A percentile compares a stretch with the other conserved stretches of the same genome.
phyloP scores from a whole-genome alignment of 30 jellyfish, hydroid and myxozoan genomes.

The Aurelia sp. region DNA sequence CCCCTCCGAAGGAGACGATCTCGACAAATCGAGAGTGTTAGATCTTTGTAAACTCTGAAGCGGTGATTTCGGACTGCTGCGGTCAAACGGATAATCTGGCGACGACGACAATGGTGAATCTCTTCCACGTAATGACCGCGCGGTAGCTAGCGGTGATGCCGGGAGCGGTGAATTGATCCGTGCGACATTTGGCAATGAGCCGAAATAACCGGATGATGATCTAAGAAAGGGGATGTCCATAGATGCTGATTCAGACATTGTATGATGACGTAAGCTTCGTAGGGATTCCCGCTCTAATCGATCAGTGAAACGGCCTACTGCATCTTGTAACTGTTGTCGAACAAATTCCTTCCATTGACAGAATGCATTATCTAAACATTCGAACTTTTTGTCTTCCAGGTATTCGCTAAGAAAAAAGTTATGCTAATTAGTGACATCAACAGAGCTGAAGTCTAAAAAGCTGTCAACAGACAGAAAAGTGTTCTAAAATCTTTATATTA shows the following conservation, averaged over 20 bases:
- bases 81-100: conserved; percentile 55
- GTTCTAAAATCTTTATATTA: too few species aligned
- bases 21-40: background rate
- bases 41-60: conserved; percentile 23
- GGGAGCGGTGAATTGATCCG: conserved; percentile 56
- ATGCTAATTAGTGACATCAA: background rate
- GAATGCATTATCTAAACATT: conserved; percentile 54
- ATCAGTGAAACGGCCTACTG: conserved; percentile 67
- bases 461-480: too few species aligned
- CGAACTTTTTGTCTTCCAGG: conserved; percentile 38
- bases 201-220: conserved; percentile 69
- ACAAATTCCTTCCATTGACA: conserved; percentile 55
- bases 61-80: conserved; percentile 18
- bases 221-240: conserved; percentile 39
- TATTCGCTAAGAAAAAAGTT: conserved; percentile 30
- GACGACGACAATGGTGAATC: conserved; percentile 53
- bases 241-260: conserved; percentile 60
- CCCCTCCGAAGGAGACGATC: conserved; percentile 14
- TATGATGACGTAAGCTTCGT: conserved; percentile 57
- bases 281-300: conserved; percentile 64
- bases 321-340: conserved; percentile 53
- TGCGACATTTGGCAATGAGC: conserved; percentile 56
- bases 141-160: conserved; percentile 52
- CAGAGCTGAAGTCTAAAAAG: background rate
- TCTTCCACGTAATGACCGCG: conserved; percentile 22